Percentiles rank a stretch among this genome's conserved stretches.
These are phyloP conservation scores for Epinotia demarniana DNA, from an alignment of 2,888 invertebrate genomes.

Conservation along the genomic window DNA sequence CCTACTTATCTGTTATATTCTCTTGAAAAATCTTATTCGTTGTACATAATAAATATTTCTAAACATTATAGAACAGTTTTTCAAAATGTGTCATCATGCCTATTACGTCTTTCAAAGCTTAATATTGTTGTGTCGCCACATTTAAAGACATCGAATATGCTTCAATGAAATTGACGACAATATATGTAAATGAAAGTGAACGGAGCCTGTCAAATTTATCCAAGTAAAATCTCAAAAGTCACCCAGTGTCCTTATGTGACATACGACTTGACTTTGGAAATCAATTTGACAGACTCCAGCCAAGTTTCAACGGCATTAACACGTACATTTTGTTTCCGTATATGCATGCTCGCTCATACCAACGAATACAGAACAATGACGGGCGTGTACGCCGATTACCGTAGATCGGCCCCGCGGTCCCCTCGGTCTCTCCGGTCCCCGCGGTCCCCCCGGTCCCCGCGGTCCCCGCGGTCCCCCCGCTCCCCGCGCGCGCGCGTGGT, in stretches of 20 bases:
- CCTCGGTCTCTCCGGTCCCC: slow-evolving; percentile 81
- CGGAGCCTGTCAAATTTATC: slow-evolving; percentile 28
- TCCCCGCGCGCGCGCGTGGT: slow-evolving; percentile 86
- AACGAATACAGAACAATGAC: slow-evolving; percentile 76
- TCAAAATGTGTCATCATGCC: too few relatives aligned
- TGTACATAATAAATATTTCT: too few relatives aligned
- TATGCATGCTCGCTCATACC: slow-evolving; percentile 46
- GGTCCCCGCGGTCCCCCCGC: slow-evolving; percentile 71
- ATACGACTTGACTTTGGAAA: background rate
- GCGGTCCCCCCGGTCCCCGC: slow-evolving; percentile 57
- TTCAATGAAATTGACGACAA: background rate
- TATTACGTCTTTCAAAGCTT: background rate
- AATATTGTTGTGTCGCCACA: too few relatives aligned
- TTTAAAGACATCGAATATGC: slow-evolving; percentile 1
- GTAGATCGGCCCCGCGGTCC: slow-evolving; percentile 70
- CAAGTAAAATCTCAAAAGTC: background rate
- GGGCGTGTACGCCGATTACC: slow-evolving; percentile 83
- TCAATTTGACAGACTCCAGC: slow-evolving; percentile 13
- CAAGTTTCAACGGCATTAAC: slow-evolving; percentile 27
- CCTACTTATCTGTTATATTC: too few relatives aligned
- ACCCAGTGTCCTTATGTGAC: too few relatives aligned
- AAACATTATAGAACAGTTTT: too few relatives aligned
- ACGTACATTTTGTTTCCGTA: slow-evolving; percentile 51
- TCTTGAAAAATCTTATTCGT: too few relatives aligned
- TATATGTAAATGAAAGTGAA: slow-evolving; percentile 7